Percentiles rank a stretch among this genome's conserved stretches.
phyloP scores from a whole-genome alignment of 53 echinoderm and acorn worm genomes.

The Actinopyga echinites region DNA sequence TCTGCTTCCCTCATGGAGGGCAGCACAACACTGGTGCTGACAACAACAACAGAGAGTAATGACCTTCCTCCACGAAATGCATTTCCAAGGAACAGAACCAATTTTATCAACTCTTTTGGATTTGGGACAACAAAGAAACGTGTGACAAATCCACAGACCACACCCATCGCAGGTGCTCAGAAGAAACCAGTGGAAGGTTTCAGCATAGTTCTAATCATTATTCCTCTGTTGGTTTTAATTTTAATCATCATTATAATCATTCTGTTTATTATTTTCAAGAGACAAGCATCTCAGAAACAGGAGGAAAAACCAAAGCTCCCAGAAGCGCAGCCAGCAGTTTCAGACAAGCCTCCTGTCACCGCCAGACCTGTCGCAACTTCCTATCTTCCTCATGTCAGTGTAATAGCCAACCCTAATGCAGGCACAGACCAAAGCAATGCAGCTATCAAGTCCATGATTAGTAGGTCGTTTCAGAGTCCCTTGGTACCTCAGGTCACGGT shows the following conservation, averaged over 20 bases:
- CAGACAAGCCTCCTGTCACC: neutral
- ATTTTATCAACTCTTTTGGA: constrained; percentile 20
- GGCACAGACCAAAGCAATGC: constrained; percentile 42
- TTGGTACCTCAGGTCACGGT: constrained; percentile 91
- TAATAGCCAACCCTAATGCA: constrained; percentile 67
- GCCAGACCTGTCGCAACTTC: constrained; percentile 59
- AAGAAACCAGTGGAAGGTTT: constrained; percentile 11
- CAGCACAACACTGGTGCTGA: constrained; percentile 43
- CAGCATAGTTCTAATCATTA: neutral
- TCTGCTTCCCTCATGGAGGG: constrained; percentile 34
- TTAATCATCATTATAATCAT: constrained; percentile 3
- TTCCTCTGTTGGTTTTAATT: constrained; percentile 9
- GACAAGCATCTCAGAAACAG: neutral
- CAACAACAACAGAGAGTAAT: neutral
- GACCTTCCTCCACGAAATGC: neutral
- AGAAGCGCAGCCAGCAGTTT: constrained; percentile 25
- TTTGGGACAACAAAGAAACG: neutral
- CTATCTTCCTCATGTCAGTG: constrained; percentile 63
- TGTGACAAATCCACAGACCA: constrained; percentile 4
- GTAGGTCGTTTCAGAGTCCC: constrained; percentile 62
- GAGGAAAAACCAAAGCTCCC: neutral
- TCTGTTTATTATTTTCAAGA: constrained; percentile 11
- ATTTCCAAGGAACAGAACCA: neutral
- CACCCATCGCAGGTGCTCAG: neutral
- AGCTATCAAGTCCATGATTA: constrained; percentile 63